These are phyloP conservation scores for Ibycter americanus DNA, from an alignment of 2,797 vertebrate species.

Conservation along the genomic window DNA sequence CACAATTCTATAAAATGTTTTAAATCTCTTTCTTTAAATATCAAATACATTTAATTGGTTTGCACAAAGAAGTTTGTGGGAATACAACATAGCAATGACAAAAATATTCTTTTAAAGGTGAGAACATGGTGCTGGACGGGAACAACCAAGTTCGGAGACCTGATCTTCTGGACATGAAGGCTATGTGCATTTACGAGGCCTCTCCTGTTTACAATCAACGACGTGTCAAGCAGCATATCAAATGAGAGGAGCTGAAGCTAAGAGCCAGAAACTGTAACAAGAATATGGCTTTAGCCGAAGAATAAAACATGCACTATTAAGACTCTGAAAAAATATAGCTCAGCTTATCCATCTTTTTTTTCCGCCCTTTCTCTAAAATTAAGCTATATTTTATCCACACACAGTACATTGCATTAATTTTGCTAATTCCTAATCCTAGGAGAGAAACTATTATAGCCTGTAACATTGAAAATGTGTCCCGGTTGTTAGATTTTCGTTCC, in stretches of 20 bases:
- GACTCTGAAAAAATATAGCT: not conserved
- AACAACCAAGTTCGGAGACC: not conserved
- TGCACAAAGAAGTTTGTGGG: not conserved
- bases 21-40: not conserved
- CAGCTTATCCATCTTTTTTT: not conserved
- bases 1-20: no score
- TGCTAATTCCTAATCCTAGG: not conserved
- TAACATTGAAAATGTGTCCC: not conserved
- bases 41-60: not conserved
- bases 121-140: not conserved
- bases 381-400: not conserved
- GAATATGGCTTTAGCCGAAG: not conserved
- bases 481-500: not conserved
- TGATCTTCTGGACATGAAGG: not conserved
- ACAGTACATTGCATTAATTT: not conserved
- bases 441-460: not conserved
- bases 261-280: not conserved
- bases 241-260: not conserved
- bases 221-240: not conserved
- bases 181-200: not conserved
- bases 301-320: not conserved
- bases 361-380: not conserved
- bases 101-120: not conserved
- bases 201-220: not conserved
- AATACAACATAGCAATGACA: not conserved